Evolutionary conservation across 2,888 invertebrate species (phyloP).

Genomic region (Drosophila mimetica): DNA sequence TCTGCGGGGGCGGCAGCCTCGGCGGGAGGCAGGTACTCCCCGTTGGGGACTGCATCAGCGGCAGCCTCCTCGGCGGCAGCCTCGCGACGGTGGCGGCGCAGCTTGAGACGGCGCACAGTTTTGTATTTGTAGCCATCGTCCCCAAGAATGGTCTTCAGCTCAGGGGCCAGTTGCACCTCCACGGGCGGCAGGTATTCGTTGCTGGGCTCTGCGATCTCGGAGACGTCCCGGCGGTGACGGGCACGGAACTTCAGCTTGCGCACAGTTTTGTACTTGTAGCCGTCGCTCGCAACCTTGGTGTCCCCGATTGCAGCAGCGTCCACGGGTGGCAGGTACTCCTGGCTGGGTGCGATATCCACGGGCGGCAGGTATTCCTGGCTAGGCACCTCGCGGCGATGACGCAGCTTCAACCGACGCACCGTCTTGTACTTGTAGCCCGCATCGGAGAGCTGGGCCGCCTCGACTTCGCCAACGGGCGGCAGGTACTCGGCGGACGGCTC

Average conservation of each 20-base stretch:
- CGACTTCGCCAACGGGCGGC: slow-evolving; percentile 62
- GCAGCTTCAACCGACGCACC: slow-evolving; percentile 72
- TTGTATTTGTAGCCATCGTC: slow-evolving; percentile 78
- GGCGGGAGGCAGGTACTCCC: slow-evolving; percentile 78
- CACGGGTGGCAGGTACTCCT: slow-evolving; percentile 79
- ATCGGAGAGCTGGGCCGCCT: slow-evolving; percentile 70
- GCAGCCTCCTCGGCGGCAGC: slow-evolving; percentile 56
- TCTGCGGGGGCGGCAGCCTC: slow-evolving; percentile 53
- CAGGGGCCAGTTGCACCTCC: slow-evolving; percentile 77
- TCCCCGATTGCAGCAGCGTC: slow-evolving; percentile 61
- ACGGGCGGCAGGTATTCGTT: slow-evolving; percentile 74
- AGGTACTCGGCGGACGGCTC: slow-evolving; percentile 74
- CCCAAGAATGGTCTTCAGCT: slow-evolving; percentile 75
- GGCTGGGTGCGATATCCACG: slow-evolving; percentile 56
- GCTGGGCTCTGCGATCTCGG: slow-evolving; percentile 73
- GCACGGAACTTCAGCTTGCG: slow-evolving; percentile 80
- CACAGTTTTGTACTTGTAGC: slow-evolving; percentile 83
- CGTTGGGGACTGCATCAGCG: slow-evolving; percentile 53
- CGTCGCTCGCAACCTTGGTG: slow-evolving; percentile 79
- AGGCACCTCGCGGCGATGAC: slow-evolving; percentile 79
- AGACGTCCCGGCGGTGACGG: slow-evolving; percentile 82
- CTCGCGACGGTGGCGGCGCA: slow-evolving; percentile 80
- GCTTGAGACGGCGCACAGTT: slow-evolving; percentile 73
- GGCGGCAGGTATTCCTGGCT: slow-evolving; percentile 81
- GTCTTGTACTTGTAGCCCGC: slow-evolving; percentile 81